Evolutionary conservation across 2,113 vertebrate species (phyloP), one percentile per base, ranked within the genome.

Genomic region (Actenoides hombroni): DNA sequence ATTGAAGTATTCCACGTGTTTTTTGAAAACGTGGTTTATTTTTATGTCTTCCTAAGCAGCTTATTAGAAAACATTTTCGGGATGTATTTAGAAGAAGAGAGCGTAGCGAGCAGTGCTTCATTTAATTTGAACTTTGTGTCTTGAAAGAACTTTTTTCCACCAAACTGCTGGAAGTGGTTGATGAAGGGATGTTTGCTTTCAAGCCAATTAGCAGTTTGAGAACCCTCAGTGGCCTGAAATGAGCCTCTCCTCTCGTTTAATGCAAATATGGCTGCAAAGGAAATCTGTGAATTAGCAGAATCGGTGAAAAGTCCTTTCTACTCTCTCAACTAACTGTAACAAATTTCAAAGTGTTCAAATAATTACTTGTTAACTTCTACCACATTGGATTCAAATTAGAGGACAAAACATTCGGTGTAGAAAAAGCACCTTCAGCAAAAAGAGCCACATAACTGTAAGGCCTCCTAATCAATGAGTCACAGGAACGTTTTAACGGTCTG

Each of bases 371-470:
- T 88, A 44, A 78, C 76, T 89, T 95, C 64, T 54, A 88, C 25
- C n/a, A 11, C 70, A 5, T 79, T 73, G 83, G 80, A 81, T 83
- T 86, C 75, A 79, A 84, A 91, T 86, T 83, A 90, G 73, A 75
- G 59, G 74, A 63, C 77, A 46, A 81, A 83, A 78, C 61, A 14
- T 29, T 33, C 2, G 0, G 44, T 25, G 51, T 2, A 53, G 77
- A 84, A 91, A 89, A 69, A 94, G 86, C 87, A 88, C 37, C 70
- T 78, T 94, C 94, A 93, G 91, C 94, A 92, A 86, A 95, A 97
- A 77, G 56, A 88, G 71, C 64, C 71, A 7, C 83, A 46, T 86
- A 91, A 92, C 61, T 40, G n/a, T 35, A 29, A 86, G 80, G 64
- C 25, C 71, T 88, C 73, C 74, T 83, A 17, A 78, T 88, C 88